Evolutionary conservation across 1,140 invertebrate genomes (phyloP), one percentile per base, ranked within the genome.

Genomic region (Calliphora vicina): DNA sequence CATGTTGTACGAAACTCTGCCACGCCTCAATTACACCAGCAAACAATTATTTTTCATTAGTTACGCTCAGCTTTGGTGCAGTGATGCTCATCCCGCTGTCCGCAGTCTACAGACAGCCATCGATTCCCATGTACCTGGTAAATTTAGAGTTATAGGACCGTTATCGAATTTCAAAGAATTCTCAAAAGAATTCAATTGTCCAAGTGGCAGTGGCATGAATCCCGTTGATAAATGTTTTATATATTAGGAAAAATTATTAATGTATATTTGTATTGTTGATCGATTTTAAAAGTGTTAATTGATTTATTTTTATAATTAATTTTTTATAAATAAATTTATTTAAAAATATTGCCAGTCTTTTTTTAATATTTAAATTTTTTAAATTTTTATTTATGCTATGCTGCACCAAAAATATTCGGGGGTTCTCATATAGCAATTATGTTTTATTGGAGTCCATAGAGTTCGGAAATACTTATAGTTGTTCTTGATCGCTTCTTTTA

Each of bases 21-120:
- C 93, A 0, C 88, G 89, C 0, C 86, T 93, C 6, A 91, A 92
- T 80, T 92, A 92, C 78, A 92, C 92, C 0, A 91, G 81, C 71
- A 91, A 90, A n/a, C 96, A 97, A 87, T 90, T 97, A 1, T 96
- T 97, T 90, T 97, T 94, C 88, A 91, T 96, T 8, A 92, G 93
- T 84, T 95, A 93, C 78, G 94, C 94, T 0, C 94, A 96, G 73
- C 74, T 86, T 57, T 90, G 88, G 88, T 90, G 89, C 82, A 86
- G 85, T 45, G 86, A 87, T 83, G 82, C 74, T 1, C 82, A 87
- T 83, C 83, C 85, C 0, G 17, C 29, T 6, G 17, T 85, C 15
- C 84, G 81, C 29, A 71, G 81, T 26, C 10, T 85, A 13, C 83
- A 86, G 67, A 82, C 87, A 1, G 84, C 86, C 26, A 92, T 91